Percentiles rank a stretch among this genome's conserved stretches.
Evolutionary conservation across 2,797 vertebrate species (phyloP).

Genomic region (Knipowitschia caucasica): DNA sequence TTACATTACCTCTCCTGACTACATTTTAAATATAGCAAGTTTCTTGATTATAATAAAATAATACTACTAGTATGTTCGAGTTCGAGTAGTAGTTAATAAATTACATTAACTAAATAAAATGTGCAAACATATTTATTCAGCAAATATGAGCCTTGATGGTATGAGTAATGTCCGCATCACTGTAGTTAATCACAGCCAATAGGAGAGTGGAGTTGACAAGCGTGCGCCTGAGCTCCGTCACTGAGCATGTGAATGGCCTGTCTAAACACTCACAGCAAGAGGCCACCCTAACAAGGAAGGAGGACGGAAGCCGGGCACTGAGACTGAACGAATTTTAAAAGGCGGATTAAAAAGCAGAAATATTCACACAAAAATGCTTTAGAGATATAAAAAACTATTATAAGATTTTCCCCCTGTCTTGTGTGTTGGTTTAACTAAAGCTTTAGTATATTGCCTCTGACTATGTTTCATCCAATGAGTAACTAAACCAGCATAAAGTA

Average conservation of each 20-base stretch:
- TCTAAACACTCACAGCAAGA: constrained; percentile 52
- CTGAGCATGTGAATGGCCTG: constrained; percentile 59
- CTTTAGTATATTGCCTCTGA: constrained; percentile 25
- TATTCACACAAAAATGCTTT: constrained; percentile 30
- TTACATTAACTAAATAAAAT: no score
- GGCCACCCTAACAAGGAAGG: constrained; percentile 12
- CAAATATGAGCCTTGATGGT: not conserved
- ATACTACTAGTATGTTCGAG: no score
- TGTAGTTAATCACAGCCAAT: constrained; percentile 13
- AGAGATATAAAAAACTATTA: constrained; percentile 42
- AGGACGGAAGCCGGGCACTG: constrained; percentile 15
- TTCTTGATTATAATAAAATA: not conserved
- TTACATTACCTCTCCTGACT: constrained; percentile 29
- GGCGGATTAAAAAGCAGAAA: not conserved
- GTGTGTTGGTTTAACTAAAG: constrained; percentile 34
- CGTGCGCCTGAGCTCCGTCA: constrained; percentile 53
- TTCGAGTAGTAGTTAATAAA: no score
- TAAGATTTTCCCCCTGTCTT: constrained; percentile 34
- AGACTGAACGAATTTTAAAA: constrained; percentile 38
- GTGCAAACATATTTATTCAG: not conserved
- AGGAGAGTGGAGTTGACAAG: constrained; percentile 34
- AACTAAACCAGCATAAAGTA: constrained; percentile 67
- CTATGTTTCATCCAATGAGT: constrained; percentile 58
- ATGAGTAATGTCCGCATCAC: constrained; percentile 3
- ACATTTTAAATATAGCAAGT: not conserved